These are phyloP conservation scores for Matsumyia berberina DNA, from an alignment of 2,888 invertebrate species.

Conservation along the genomic window DNA sequence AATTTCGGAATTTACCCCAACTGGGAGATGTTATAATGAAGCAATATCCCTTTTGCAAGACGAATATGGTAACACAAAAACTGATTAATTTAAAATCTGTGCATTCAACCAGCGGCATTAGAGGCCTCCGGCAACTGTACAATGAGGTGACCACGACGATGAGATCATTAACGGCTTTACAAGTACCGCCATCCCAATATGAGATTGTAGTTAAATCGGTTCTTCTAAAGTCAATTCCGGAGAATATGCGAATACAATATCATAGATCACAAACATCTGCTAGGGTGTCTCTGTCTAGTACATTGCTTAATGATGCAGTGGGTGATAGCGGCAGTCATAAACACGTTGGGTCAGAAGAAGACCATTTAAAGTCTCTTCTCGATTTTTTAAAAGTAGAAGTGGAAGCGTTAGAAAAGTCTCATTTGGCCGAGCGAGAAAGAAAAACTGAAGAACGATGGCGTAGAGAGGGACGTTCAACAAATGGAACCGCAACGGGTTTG, in stretches of 20 bases:
- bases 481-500: constrained; percentile 9
- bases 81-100: constrained; percentile 44
- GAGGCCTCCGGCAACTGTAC: too few species aligned
- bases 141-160: too few species aligned
- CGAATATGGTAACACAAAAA: constrained; percentile 58
- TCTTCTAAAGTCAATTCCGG: too few species aligned
- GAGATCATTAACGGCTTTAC: too few species aligned
- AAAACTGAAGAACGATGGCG: constrained; percentile 1
- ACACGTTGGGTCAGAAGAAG: constrained; percentile 16
- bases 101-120: constrained; percentile 34
- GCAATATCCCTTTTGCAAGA: too few species aligned
- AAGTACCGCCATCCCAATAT: too few species aligned
- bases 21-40: constrained; percentile 58
- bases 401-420: constrained; percentile 52
- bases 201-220: too few species aligned
- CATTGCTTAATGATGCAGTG: constrained; percentile 10
- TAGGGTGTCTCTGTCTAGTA: constrained; percentile 30
- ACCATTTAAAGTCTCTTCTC: constrained; percentile 43
- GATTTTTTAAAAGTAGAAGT: constrained; percentile 53
- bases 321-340: not conserved
- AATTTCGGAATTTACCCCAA: constrained; percentile 58
- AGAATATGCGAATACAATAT: too few species aligned
- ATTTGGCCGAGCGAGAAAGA: constrained; percentile 49
- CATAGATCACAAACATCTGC: constrained; percentile 29
- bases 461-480: not conserved